A percentile compares a stretch with the other conserved stretches of the same genome.
phyloP scores from a whole-genome alignment of 2,797 vertebrate genomes.

The Crax fasciolata region DNA sequence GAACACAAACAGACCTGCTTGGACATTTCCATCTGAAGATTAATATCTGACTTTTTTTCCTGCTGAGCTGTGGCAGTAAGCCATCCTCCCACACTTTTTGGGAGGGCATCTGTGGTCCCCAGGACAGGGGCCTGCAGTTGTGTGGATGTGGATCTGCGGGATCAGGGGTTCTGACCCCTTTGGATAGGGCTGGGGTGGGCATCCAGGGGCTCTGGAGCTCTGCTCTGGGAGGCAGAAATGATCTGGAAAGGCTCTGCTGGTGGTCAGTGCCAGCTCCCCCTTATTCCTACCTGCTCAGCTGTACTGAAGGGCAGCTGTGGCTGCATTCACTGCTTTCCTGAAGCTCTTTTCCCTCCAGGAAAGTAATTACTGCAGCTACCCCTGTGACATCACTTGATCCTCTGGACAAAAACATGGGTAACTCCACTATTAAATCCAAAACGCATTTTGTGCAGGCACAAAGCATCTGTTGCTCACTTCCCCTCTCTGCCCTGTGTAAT shows the following conservation, averaged over 20 bases:
- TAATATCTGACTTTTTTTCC: background rate
- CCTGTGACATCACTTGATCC: background rate
- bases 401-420: background rate
- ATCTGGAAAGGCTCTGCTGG: background rate
- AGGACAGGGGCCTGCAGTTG: background rate
- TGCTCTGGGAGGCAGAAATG: background rate
- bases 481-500: background rate
- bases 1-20: constrained; percentile 60
- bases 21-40: constrained; percentile 33
- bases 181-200: background rate
- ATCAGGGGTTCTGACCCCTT: background rate
- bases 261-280: background rate
- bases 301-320: background rate
- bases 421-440: no score
- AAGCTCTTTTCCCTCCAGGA: background rate
- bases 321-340: background rate
- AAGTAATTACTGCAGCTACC: background rate
- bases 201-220: background rate
- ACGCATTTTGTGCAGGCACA: background rate
- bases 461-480: background rate
- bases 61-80: background rate
- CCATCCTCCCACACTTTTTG: background rate
- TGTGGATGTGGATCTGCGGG: background rate
- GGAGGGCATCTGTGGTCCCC: background rate
- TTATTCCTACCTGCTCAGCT: background rate